Percentiles rank a stretch among this genome's conserved stretches.
Conservation (phyloP, 2,113 vertebrate species). For the Notothenia rossii region DNA sequence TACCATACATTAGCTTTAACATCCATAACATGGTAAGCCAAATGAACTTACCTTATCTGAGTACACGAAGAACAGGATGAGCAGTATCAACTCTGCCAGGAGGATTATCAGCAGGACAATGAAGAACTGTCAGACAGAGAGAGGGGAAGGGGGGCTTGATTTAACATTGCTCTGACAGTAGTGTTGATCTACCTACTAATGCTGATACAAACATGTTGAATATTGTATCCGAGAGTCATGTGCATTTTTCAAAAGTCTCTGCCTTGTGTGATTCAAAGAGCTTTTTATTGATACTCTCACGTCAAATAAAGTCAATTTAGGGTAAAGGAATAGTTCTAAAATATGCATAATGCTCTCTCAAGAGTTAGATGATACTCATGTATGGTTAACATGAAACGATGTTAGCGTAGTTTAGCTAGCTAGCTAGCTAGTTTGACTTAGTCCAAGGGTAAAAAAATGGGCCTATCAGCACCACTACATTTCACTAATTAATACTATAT, state of each 20-base stretch:
- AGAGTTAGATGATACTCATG: background rate
- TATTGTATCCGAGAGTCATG: constrained; percentile 2
- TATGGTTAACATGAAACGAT: background rate
- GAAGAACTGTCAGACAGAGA: constrained; percentile 91
- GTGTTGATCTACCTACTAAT: constrained; percentile 13
- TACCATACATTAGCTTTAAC: background rate
- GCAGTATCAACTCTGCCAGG: constrained; percentile 93
- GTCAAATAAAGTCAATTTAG: constrained; percentile 1
- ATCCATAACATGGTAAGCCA: background rate
- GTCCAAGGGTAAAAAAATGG: background rate
- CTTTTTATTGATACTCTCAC: constrained; percentile 2
- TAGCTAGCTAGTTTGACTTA: background rate
- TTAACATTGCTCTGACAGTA: constrained; percentile 11
- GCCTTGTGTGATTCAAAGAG: background rate
- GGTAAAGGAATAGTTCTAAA: constrained; percentile 7
- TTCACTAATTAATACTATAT: background rate
- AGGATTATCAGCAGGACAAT: constrained; percentile 95
- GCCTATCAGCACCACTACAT: background rate
- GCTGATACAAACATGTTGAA: background rate
- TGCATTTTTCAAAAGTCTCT: background rate
- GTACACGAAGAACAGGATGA: constrained; percentile 98
- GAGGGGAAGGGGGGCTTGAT: constrained; percentile 27
- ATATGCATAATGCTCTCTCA: background rate
- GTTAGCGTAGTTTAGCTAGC: background rate
- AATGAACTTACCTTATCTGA: constrained; percentile 92